Conservation (phyloP, 2,888 invertebrate genomes). For the Cheilosia grossa region DNA sequence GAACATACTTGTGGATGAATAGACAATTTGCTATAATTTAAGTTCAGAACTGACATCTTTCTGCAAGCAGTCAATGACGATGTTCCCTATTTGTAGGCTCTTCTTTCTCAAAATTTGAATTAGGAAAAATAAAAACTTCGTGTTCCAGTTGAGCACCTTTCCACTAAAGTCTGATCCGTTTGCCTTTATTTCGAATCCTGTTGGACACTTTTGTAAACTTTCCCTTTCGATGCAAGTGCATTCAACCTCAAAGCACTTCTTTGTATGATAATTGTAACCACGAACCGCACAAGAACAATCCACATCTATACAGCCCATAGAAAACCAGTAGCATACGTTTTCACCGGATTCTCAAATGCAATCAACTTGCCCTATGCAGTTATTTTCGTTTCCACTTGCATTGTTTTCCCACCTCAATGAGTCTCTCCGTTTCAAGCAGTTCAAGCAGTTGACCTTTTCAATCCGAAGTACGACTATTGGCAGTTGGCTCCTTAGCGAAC, state of each 20-base stretch:
- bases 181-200: conserved; percentile 30
- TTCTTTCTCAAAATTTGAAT: no score
- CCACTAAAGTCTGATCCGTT: no score
- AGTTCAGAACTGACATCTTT: no score
- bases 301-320: conserved; percentile 9
- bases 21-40: no score
- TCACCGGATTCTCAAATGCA: conserved; percentile 40
- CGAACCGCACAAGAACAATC: conserved; percentile 24
- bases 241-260: conserved; percentile 51
- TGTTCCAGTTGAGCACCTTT: no score
- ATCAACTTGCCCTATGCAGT: conserved; percentile 40
- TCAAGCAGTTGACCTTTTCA: conserved; percentile 59
- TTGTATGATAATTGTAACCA: conserved; percentile 2
- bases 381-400: conserved; percentile 56
- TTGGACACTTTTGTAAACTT: conserved; percentile 38
- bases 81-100: no score
- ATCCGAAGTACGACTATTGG: conserved; percentile 33
- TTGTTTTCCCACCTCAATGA: conserved; percentile 61
- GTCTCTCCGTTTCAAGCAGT: conserved; percentile 51
- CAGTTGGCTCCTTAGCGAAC: conserved; percentile 51
- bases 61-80: no score
- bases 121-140: no score
- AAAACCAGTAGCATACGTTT: conserved; percentile 50
- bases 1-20: no score
- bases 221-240: conserved; percentile 53